phyloP scores from a whole-genome alignment of 2,797 vertebrate species.

The Coranthus polyacanthus region DNA sequence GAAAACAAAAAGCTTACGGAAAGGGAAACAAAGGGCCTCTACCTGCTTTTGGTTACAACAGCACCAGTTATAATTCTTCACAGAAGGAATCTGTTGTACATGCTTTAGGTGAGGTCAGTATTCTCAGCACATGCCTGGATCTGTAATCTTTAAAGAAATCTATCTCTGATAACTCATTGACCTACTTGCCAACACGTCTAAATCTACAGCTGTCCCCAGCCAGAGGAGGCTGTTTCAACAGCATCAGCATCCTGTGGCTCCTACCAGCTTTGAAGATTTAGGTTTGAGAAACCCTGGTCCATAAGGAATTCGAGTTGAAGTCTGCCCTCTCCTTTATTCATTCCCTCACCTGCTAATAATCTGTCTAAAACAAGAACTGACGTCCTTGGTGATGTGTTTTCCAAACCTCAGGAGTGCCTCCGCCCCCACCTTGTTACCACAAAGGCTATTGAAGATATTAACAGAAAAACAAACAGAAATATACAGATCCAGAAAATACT shows the following conservation, averaged over 20 bases:
- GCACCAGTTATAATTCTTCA: slow-evolving; percentile 10
- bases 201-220: slow-evolving; percentile 52
- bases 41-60: slow-evolving; percentile 17
- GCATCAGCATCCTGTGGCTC: slow-evolving; percentile 61
- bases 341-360: slow-evolving; percentile 71
- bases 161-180: slow-evolving; percentile 58
- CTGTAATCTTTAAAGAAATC: slow-evolving; percentile 33
- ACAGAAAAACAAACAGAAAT: slow-evolving; percentile 52
- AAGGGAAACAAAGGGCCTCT: slow-evolving; percentile 13
- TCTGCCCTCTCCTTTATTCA: slow-evolving; percentile 65
- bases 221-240: slow-evolving; percentile 59
- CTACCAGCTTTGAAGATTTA: slow-evolving; percentile 69
- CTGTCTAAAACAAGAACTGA: slow-evolving; percentile 62
- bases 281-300: slow-evolving; percentile 58
- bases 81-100: slow-evolving; percentile 15
- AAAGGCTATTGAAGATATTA: slow-evolving; percentile 41
- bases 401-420: slow-evolving; percentile 54
- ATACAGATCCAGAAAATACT: slow-evolving; percentile 21
- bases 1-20: too few relatives aligned
- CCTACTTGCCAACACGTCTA: slow-evolving; percentile 64
- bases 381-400: slow-evolving; percentile 55
- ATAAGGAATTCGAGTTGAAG: slow-evolving; percentile 64
- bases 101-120: slow-evolving; percentile 21
- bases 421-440: slow-evolving; percentile 25
- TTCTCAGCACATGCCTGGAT: slow-evolving; percentile 33